phyloP scores from a whole-genome alignment of 2,797 vertebrate genomes.

The Brachyalestes nurse region DNA sequence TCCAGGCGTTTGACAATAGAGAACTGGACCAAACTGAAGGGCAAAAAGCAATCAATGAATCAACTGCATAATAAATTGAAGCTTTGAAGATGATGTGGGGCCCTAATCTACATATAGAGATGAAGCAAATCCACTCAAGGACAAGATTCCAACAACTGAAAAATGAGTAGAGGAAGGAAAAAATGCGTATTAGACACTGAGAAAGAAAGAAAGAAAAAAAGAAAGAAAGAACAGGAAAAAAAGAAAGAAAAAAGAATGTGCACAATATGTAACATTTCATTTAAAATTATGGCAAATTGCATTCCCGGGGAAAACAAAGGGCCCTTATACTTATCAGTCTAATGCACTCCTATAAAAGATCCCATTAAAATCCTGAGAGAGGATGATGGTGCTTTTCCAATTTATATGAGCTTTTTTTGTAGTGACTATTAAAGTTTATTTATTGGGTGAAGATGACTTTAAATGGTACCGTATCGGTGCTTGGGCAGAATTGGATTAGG shows the following conservation, averaged over 20 bases:
- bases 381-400: slow-evolving; percentile 63
- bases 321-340: slow-evolving; percentile 61
- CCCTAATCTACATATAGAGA: slow-evolving; percentile 52
- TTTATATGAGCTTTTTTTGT: slow-evolving; percentile 55
- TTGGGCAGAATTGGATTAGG: slow-evolving; percentile 55
- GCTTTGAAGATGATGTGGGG: slow-evolving; percentile 15
- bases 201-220: neutral
- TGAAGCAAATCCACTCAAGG: slow-evolving; percentile 56
- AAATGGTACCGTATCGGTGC: slow-evolving; percentile 57
- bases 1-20: slow-evolving; percentile 30
- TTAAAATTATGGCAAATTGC: slow-evolving; percentile 61
- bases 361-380: slow-evolving; percentile 62
- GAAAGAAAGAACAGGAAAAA: neutral
- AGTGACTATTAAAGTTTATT: slow-evolving; percentile 66
- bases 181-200: neutral
- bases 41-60: slow-evolving; percentile 32
- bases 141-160: slow-evolving; percentile 17
- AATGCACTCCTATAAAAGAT: slow-evolving; percentile 62
- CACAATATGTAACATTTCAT: slow-evolving; percentile 57
- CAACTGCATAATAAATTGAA: slow-evolving; percentile 5
- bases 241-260: neutral
- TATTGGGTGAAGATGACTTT: slow-evolving; percentile 58
- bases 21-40: slow-evolving; percentile 26
- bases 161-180: slow-evolving; percentile 17
- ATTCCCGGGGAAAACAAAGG: slow-evolving; percentile 60